phyloP scores from a whole-genome alignment of 2,888 invertebrate species.

The Erebia epiphron region DNA sequence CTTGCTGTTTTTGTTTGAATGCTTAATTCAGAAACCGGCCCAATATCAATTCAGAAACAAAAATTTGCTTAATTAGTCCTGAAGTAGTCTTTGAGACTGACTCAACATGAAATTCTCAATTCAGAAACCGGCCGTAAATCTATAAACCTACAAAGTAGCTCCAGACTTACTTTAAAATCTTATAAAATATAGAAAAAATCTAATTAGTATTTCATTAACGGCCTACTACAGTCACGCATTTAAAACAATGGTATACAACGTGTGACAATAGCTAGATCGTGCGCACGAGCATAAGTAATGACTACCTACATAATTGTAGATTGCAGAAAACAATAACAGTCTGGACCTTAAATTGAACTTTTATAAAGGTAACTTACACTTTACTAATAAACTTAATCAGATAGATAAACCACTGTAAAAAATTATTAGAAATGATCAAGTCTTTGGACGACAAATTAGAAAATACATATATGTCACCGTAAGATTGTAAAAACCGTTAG shows the following conservation, averaged over 20 bases:
- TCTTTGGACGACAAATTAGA: not conserved
- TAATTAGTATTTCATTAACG: constrained; percentile 70
- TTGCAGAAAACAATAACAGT: not conserved
- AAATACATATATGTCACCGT: no score
- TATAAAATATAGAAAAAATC: constrained; percentile 22
- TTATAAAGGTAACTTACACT: not conserved
- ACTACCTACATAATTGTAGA: not conserved
- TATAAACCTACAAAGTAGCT: not conserved
- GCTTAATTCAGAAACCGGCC: no score
- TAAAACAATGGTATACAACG: constrained; percentile 66
- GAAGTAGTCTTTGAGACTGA: no score
- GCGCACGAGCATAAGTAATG: constrained; percentile 58
- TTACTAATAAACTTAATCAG: no score
- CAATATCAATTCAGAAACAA: no score
- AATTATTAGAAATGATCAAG: not conserved
- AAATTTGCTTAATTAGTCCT: no score
- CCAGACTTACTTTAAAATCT: not conserved
- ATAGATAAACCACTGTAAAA: no score
- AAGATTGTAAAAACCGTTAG: no score
- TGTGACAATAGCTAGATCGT: constrained; percentile 66
- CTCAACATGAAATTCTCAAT: no score
- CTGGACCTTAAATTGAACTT: not conserved
- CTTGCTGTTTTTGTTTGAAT: no score
- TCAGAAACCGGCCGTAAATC: no score
- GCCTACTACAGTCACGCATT: constrained; percentile 64